Evolutionary conservation across 2,797 vertebrate genomes (phyloP).

Genomic region (Microctenopoma lineatum): DNA sequence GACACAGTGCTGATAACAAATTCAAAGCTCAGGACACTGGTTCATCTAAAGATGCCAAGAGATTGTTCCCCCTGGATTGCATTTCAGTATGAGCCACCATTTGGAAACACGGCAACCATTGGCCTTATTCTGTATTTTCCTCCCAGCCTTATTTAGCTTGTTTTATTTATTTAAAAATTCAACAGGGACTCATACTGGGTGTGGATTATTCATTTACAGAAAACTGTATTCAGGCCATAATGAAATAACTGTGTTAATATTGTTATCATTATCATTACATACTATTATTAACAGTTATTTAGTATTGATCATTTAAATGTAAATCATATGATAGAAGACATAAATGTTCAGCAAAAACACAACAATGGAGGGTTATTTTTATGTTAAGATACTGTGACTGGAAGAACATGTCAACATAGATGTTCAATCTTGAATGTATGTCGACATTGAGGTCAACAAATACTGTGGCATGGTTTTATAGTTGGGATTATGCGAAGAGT

Average conservation of each 20-base stretch:
- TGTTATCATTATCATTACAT: too few relatives aligned
- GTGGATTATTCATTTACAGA: neutral
- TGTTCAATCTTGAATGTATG: neutral
- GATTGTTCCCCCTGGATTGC: constrained; percentile 46
- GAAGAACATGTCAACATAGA: too few relatives aligned
- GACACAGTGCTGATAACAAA: constrained; percentile 68
- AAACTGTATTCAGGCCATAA: neutral
- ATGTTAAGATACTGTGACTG: neutral
- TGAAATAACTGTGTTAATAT: neutral
- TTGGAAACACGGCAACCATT: constrained; percentile 18
- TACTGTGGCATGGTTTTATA: neutral
- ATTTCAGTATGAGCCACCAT: constrained; percentile 22
- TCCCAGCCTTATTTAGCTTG: neutral
- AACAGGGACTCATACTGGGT: too few relatives aligned
- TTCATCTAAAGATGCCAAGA: constrained; percentile 58
- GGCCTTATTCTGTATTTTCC: neutral
- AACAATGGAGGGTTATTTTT: neutral
- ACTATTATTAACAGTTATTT: neutral
- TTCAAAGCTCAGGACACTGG: constrained; percentile 58
- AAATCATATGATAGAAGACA: neutral
- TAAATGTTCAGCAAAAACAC: neutral
- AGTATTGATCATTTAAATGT: neutral
- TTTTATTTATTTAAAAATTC: constrained; percentile 6
- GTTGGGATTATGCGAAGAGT: neutral
- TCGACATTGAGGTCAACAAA: neutral